Percentiles rank a stretch among this genome's conserved stretches.
These are phyloP conservation scores for Mesitornis unicolor DNA, from an alignment of 2,113 vertebrate species.

Conservation along the genomic window DNA sequence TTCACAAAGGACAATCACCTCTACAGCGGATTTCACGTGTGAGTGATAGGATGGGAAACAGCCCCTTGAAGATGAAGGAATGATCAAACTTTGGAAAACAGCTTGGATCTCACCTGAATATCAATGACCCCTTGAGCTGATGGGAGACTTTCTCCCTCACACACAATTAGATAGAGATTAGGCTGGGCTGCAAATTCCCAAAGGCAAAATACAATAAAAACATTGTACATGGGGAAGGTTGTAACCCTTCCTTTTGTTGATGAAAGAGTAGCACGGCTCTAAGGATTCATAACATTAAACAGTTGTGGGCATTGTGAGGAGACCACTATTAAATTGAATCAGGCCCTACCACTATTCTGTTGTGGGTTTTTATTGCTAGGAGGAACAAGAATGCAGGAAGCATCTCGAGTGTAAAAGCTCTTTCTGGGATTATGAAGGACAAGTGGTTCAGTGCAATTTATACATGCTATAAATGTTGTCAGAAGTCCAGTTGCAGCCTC, in stretches of 20 bases:
- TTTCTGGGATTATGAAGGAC: slow-evolving; percentile 59
- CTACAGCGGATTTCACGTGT: not conserved
- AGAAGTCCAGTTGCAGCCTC: slow-evolving; percentile 11
- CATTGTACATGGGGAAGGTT: slow-evolving; percentile 42
- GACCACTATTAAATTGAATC: slow-evolving; percentile 54
- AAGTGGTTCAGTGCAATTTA: slow-evolving; percentile 46
- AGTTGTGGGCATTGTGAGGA: slow-evolving; percentile 45
- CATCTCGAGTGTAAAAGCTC: slow-evolving; percentile 33
- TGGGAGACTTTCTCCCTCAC: slow-evolving; percentile 27
- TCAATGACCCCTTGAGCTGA: slow-evolving; percentile 49
- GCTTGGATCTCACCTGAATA: slow-evolving; percentile 49
- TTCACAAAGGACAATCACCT: not conserved
- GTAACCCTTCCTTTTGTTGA: slow-evolving; percentile 54
- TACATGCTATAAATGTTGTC: slow-evolving; percentile 16
- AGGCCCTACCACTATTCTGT: slow-evolving; percentile 18
- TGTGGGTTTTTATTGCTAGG: slow-evolving; percentile 31
- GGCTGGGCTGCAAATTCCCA: slow-evolving; percentile 46
- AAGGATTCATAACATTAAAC: slow-evolving; percentile 59
- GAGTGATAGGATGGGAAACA: not conserved
- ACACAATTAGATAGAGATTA: slow-evolving; percentile 50
- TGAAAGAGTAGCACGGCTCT: slow-evolving; percentile 58
- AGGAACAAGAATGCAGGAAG: not conserved
- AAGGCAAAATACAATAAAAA: slow-evolving; percentile 66
- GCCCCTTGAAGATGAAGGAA: not conserved
- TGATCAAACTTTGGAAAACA: slow-evolving; percentile 45